Evolutionary conservation across 2,888 invertebrate species (phyloP).

Genomic region (Folsomia manolachei): DNA sequence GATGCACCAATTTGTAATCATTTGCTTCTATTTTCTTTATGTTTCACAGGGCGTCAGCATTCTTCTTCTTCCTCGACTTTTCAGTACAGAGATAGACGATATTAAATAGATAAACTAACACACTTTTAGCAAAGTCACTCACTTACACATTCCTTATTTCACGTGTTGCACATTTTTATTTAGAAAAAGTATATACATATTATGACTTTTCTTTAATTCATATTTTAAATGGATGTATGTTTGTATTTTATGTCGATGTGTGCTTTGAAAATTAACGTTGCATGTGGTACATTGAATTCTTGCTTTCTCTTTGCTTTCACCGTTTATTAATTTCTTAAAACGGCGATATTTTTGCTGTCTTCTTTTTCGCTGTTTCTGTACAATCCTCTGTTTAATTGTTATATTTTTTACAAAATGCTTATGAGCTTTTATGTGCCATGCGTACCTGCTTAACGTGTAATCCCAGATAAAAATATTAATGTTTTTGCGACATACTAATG

Average conservation of each 20-base stretch:
- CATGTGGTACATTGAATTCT: too few relatives aligned
- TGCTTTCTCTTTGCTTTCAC: background rate
- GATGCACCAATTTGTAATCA: background rate
- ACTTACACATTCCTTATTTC: background rate
- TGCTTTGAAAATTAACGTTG: background rate
- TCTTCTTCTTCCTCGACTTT: slow-evolving; percentile 51
- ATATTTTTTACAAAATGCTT: background rate
- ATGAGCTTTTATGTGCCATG: background rate
- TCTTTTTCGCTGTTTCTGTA: too few relatives aligned
- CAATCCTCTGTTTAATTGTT: background rate
- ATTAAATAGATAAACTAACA: too few relatives aligned
- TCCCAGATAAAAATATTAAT: background rate
- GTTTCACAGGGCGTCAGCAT: slow-evolving; percentile 51
- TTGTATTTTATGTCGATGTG: background rate
- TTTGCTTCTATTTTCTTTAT: slow-evolving; percentile 40
- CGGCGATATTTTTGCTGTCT: too few relatives aligned
- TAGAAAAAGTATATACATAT: background rate
- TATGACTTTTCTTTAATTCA: background rate
- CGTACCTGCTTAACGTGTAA: background rate
- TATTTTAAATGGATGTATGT: background rate
- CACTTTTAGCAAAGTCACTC: background rate
- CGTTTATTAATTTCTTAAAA: too few relatives aligned
- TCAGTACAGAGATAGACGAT: slow-evolving; percentile 51
- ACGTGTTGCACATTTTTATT: background rate
- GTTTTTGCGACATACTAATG: background rate